These are phyloP conservation scores for Lates japonicus DNA, from an alignment of 2,797 vertebrate genomes.

Conservation along the genomic window DNA sequence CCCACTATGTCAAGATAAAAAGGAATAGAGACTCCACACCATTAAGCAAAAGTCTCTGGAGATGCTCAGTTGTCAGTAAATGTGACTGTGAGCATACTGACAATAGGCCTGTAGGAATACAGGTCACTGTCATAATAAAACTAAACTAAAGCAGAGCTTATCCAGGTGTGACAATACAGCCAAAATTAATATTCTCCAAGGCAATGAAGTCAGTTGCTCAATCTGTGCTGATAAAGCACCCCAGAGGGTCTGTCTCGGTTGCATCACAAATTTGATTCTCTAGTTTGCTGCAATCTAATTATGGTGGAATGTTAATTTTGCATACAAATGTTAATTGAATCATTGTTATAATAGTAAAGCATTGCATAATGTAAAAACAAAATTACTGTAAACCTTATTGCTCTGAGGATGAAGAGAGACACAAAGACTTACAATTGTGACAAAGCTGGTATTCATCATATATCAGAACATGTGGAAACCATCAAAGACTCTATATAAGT, in stretches of 20 bases:
- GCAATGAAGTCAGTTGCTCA: conserved; percentile 17
- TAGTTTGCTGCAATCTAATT: conserved; percentile 14
- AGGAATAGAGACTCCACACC: conserved; percentile 30
- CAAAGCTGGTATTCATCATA: not conserved
- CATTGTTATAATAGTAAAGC: not conserved
- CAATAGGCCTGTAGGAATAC: conserved; percentile 27
- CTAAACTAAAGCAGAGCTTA: conserved; percentile 37
- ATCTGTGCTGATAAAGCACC: conserved; percentile 21
- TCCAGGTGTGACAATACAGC: conserved; percentile 24
- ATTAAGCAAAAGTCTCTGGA: conserved; percentile 46
- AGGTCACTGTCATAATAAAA: conserved; percentile 26
- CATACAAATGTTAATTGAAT: conserved; percentile 13
- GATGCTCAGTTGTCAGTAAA: conserved; percentile 41
- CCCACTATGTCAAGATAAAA: conserved; percentile 34
- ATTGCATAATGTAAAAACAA: not conserved
- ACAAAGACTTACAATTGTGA: not conserved
- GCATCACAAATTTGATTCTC: conserved; percentile 2
- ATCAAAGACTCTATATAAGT: too few species aligned
- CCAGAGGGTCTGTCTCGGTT: conserved; percentile 12
- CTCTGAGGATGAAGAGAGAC: not conserved
- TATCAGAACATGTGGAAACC: not conserved
- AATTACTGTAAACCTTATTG: not conserved
- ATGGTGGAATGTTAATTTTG: conserved; percentile 13
- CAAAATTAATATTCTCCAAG: conserved; percentile 22
- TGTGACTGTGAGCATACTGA: conserved; percentile 28